Conservation (phyloP, 2,113 vertebrate genomes). For the Tenrec ecaudatus region DNA sequence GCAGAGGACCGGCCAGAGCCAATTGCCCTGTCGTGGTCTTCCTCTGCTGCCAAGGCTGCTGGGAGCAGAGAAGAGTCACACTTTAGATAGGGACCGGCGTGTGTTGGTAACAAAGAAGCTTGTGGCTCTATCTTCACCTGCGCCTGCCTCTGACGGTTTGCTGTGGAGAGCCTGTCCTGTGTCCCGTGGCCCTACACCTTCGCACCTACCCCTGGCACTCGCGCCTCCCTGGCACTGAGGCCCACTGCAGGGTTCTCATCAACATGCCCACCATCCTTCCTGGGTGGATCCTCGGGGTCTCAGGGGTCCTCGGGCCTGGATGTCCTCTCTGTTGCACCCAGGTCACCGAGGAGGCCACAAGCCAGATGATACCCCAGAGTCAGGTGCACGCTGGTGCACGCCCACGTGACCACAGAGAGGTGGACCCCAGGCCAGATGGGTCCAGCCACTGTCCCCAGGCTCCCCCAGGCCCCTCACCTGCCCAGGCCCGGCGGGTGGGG, state of each 20-base stretch:
- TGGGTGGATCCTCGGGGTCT: background rate
- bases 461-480: background rate
- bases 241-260: background rate
- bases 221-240: background rate
- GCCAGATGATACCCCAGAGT: slow-evolving; percentile 38
- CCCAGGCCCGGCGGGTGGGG: background rate
- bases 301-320: slow-evolving; percentile 17
- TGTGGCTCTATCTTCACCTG: background rate
- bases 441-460: background rate
- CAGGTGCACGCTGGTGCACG: slow-evolving; percentile 64
- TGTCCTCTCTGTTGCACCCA: background rate
- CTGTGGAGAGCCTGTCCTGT: background rate
- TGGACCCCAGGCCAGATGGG: slow-evolving; percentile 6
- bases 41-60: slow-evolving; percentile 1
- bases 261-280: background rate
- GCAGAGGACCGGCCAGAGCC: background rate
- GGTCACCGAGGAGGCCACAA: slow-evolving; percentile 1
- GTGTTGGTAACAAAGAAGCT: slow-evolving; percentile 65
- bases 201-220: background rate
- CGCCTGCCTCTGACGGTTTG: background rate
- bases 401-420: slow-evolving; percentile 61
- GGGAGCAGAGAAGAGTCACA: background rate
- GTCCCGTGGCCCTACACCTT: background rate
- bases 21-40: slow-evolving; percentile 15
- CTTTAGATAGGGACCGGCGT: background rate